Evolutionary conservation across 2,888 invertebrate species (phyloP).

Genomic region (Lithosia quadra): DNA sequence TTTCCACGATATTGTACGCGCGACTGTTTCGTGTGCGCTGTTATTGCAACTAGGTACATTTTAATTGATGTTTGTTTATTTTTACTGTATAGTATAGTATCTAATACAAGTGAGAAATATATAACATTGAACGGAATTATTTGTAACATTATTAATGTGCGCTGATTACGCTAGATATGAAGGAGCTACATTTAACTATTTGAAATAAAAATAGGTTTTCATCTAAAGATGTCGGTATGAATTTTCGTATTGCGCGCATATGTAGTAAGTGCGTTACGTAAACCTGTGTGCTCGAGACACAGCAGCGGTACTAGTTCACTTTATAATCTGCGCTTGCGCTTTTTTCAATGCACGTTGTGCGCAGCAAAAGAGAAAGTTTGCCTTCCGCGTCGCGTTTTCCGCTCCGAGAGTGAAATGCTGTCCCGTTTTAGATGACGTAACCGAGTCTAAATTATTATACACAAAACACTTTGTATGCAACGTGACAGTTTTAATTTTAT

Average conservation of each 20-base stretch:
- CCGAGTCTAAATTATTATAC: constrained; percentile 67
- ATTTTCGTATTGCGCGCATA: constrained; percentile 35
- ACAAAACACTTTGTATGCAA: constrained; percentile 53
- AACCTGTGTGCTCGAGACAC: constrained; percentile 48
- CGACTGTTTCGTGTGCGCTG: constrained; percentile 66
- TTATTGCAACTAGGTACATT: constrained; percentile 62
- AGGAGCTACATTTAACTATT: constrained; percentile 20
- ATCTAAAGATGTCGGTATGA: constrained; percentile 32
- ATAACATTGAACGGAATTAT: constrained; percentile 33
- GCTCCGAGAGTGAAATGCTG: constrained; percentile 85
- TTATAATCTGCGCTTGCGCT: constrained; percentile 65
- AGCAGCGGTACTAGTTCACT: constrained; percentile 53
- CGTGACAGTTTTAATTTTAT: constrained; percentile 42
- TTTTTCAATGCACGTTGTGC: constrained; percentile 59
- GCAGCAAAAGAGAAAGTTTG: constrained; percentile 85
- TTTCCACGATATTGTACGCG: constrained; percentile 76
- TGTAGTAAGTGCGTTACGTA: constrained; percentile 49
- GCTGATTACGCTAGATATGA: constrained; percentile 21
- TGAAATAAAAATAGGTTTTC: constrained; percentile 23
- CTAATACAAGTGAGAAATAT: constrained; percentile 41
- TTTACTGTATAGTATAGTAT: constrained; percentile 55
- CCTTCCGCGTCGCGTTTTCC: constrained; percentile 85
- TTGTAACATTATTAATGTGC: constrained; percentile 24
- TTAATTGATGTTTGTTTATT: constrained; percentile 67
- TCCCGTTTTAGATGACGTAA: constrained; percentile 85